Evolutionary conservation across 1,140 invertebrate species (phyloP).

Genomic region (Anastrepha obliqua): DNA sequence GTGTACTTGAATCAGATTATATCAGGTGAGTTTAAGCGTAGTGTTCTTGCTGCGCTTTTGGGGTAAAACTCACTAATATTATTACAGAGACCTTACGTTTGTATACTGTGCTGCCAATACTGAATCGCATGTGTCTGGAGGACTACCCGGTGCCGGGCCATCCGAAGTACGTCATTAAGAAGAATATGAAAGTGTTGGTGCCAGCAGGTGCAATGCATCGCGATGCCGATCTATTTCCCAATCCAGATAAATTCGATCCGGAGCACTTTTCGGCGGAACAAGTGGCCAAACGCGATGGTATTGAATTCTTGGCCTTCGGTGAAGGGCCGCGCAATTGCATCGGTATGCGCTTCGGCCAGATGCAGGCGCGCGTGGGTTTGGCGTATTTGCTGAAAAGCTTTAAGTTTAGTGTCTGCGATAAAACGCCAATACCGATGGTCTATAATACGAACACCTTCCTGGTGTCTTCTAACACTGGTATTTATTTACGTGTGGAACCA

Average conservation of each 20-base stretch:
- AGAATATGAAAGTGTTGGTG: conserved; percentile 66
- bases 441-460: conserved; percentile 62
- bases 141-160: conserved; percentile 73
- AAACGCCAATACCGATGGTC: conserved; percentile 66
- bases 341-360: conserved; percentile 80
- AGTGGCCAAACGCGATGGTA: conserved; percentile 72
- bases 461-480: conserved; percentile 62
- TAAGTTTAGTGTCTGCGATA: conserved; percentile 67
- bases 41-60: background rate
- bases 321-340: conserved; percentile 72
- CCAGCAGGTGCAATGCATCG: conserved; percentile 69
- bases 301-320: conserved; percentile 79
- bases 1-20: conserved; percentile 77
- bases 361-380: conserved; percentile 79
- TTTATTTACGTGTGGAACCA: conserved; percentile 63
- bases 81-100: conserved; percentile 67
- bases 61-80: background rate
- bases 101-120: conserved; percentile 73
- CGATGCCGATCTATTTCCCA: conserved; percentile 76
- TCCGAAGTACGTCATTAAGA: conserved; percentile 69
- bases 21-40: conserved; percentile 69
- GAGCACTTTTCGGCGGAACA: conserved; percentile 80
- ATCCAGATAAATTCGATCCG: conserved; percentile 81
- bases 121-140: conserved; percentile 72
- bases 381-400: conserved; percentile 71